Evolutionary conservation across 2,113 vertebrate genomes (phyloP).

Genomic region (Campylorhamphus procurvoides): DNA sequence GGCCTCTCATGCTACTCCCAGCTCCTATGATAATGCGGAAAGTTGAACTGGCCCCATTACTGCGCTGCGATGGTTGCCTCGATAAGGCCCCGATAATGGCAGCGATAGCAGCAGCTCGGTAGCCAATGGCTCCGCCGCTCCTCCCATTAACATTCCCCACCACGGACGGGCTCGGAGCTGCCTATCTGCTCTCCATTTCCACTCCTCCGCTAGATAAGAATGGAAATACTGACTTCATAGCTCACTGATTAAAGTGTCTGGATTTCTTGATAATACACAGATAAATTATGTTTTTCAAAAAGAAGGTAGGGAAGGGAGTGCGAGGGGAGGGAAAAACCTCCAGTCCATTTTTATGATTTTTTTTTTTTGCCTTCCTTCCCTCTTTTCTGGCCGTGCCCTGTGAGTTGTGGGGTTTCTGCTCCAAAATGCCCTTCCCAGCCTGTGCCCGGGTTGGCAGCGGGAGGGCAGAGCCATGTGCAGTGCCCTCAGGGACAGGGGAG

Average conservation of each 20-base stretch:
- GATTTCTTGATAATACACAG: slow-evolving; percentile 99
- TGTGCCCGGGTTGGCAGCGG: rapidly evolving
- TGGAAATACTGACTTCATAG: slow-evolving; percentile 99
- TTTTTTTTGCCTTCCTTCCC: neutral
- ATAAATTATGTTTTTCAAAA: slow-evolving; percentile 99
- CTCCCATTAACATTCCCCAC: slow-evolving; percentile 99
- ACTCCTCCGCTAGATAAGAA: slow-evolving; percentile 99
- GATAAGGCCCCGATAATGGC: slow-evolving; percentile 97
- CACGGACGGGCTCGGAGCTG: slow-evolving; percentile 90
- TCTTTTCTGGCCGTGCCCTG: slow-evolving; percentile 44
- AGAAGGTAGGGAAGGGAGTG: slow-evolving; percentile 82
- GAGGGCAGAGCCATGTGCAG: neutral
- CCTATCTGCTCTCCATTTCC: slow-evolving; percentile 99
- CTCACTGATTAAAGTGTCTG: slow-evolving; percentile 99
- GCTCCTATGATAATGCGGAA: slow-evolving; percentile 99
- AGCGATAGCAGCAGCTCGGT: slow-evolving; percentile 84
- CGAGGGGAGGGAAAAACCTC: slow-evolving; percentile 63
- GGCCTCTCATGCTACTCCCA: slow-evolving; percentile 91
- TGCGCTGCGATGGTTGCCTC: slow-evolving; percentile 89
- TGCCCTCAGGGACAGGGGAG: rapidly evolving
- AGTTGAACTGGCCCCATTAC: slow-evolving; percentile 99
- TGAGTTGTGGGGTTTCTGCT: neutral
- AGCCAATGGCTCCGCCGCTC: slow-evolving; percentile 90
- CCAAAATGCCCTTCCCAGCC: neutral
- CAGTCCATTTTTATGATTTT: slow-evolving; percentile 63